These are phyloP conservation scores for Adelges cooleyi DNA, from an alignment of 1,140 invertebrate genomes.

Conservation along the genomic window DNA sequence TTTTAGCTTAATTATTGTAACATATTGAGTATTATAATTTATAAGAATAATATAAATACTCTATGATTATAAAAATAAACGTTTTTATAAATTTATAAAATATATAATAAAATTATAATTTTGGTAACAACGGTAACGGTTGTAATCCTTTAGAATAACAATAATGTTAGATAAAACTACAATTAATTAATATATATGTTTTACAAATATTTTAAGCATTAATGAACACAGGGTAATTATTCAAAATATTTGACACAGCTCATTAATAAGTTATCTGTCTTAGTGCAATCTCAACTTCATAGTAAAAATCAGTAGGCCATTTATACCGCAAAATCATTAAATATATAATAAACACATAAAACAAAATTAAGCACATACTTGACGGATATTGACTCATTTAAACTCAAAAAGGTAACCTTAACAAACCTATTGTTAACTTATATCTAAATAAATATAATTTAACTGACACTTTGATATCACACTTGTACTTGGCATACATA, in stretches of 20 bases:
- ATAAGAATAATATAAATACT: not conserved
- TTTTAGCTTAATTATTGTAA: not conserved
- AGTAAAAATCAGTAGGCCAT: not conserved
- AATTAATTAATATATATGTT: not conserved
- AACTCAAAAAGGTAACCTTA: not conserved
- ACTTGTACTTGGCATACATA: not conserved
- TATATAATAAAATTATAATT: conserved; percentile 5
- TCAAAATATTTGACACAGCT: conserved; percentile 4
- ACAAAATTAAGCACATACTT: not conserved
- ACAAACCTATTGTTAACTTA: too few species aligned
- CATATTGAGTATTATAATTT: not conserved
- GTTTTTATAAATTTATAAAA: not conserved
- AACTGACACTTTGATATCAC: too few species aligned
- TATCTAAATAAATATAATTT: too few species aligned
- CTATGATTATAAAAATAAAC: not conserved
- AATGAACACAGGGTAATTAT: conserved; percentile 23
- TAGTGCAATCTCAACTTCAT: not conserved
- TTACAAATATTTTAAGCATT: conserved; percentile 12
- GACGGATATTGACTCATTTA: not conserved
- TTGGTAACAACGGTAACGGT: conserved; percentile 20
- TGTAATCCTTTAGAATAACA: conserved; percentile 7
- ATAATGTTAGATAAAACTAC: not conserved
- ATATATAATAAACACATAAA: not conserved
- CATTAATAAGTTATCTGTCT: not conserved
- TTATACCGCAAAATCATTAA: not conserved